Conservation (phyloP, 1,140 invertebrate genomes). For the Euura saliciscinereae region DNA sequence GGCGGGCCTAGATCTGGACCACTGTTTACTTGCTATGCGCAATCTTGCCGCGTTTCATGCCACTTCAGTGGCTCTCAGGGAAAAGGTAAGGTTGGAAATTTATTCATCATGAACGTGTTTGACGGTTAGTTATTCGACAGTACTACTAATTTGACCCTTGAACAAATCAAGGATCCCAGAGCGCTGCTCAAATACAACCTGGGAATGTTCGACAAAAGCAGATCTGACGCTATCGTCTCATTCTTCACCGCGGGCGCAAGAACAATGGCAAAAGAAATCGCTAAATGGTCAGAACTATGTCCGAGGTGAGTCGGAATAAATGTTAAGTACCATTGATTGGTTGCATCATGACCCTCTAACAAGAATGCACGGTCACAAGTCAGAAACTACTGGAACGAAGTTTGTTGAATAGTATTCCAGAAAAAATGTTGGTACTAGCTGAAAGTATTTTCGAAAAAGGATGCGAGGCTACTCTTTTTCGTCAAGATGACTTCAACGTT, state of each 20-base stretch:
- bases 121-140: too few relatives aligned
- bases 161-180: not conserved
- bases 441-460: conserved; percentile 40
- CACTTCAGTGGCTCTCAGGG: conserved; percentile 52
- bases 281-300: conserved; percentile 47
- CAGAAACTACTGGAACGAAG: too few relatives aligned
- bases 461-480: conserved; percentile 30
- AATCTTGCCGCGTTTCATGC: conserved; percentile 63
- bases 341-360: too few relatives aligned
- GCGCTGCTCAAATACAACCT: conserved; percentile 32
- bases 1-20: conserved; percentile 52
- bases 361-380: too few relatives aligned
- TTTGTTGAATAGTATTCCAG: conserved; percentile 16
- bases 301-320: conserved; percentile 31
- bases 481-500: conserved; percentile 61
- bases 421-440: conserved; percentile 51
- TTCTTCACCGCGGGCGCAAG: conserved; percentile 42
- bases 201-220: conserved; percentile 44
- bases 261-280: conserved; percentile 35
- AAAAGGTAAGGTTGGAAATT: conserved; percentile 54
- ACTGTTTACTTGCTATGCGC: conserved; percentile 50
- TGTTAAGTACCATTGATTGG: too few relatives aligned
- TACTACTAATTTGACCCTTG: not conserved
- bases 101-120: not conserved
- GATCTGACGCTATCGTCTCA: conserved; percentile 34